These are phyloP conservation scores for Melanotaenia parkinsoni DNA, from an alignment of 2,797 vertebrate species.

Conservation along the genomic window DNA sequence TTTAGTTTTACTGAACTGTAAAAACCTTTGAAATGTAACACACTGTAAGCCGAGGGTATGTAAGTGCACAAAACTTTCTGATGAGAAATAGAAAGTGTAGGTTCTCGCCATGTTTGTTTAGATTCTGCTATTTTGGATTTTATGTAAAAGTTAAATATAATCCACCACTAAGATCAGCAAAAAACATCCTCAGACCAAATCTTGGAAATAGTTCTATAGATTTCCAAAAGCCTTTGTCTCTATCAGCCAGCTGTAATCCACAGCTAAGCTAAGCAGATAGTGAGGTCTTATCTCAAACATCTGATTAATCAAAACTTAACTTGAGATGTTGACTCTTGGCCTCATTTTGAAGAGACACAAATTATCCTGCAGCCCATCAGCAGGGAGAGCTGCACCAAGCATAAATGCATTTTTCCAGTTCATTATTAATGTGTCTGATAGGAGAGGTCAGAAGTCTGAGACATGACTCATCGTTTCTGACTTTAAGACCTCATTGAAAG, in stretches of 20 bases:
- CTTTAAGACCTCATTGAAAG: not conserved
- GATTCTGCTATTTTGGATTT: not conserved
- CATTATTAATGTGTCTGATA: not conserved
- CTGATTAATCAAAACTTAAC: not conserved
- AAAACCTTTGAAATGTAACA: not conserved
- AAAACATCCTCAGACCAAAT: not conserved
- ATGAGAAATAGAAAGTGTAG: not conserved
- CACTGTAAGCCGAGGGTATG: not conserved
- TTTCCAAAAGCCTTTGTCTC: not conserved
- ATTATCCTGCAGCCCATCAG: not conserved
- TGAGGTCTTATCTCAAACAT: not conserved
- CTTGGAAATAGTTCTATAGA: not conserved
- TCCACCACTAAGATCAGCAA: not conserved
- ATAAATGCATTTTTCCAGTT: not conserved
- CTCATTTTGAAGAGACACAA: not conserved
- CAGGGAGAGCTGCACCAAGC: not conserved
- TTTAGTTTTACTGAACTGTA: slow-evolving; percentile 30
- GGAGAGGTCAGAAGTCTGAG: not conserved
- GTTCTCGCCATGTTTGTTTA: not conserved
- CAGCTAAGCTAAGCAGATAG: not conserved
- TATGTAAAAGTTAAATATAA: not conserved
- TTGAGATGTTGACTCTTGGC: not conserved
- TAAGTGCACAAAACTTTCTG: not conserved
- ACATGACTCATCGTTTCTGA: not conserved
- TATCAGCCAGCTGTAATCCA: not conserved